Evolutionary conservation across 2,113 vertebrate genomes (phyloP).

Genomic region (Atherinomorus stipes): DNA sequence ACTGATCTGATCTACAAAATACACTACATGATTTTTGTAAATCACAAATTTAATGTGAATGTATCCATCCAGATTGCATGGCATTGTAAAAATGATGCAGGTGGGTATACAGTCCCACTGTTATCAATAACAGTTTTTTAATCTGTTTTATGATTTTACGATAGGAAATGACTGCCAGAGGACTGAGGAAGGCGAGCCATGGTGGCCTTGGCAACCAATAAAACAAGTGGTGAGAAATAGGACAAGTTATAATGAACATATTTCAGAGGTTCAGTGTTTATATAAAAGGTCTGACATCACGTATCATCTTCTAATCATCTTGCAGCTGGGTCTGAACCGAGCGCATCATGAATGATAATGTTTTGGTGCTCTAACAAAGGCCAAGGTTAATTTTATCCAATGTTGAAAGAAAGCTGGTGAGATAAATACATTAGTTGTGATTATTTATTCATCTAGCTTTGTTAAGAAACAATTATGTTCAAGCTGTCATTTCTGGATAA

Average conservation of each 20-base stretch:
- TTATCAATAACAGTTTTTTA: conserved; percentile 10
- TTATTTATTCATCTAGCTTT: conserved; percentile 8
- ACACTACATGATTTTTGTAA: no score
- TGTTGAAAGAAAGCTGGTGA: neutral
- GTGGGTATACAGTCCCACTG: neutral
- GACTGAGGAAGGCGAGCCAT: neutral
- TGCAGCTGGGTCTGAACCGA: conserved; percentile 2
- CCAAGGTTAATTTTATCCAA: conserved; percentile 10
- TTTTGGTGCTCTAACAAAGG: neutral
- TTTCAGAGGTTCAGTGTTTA: neutral
- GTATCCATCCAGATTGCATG: neutral
- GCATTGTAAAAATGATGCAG: neutral
- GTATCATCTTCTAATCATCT: neutral
- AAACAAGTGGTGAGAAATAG: conserved; percentile 3
- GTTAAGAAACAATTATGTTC: neutral
- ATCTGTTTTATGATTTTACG: conserved; percentile 23
- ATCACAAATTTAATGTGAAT: neutral
- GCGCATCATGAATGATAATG: neutral
- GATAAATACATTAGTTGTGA: neutral
- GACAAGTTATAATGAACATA: neutral
- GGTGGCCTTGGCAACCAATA: conserved; percentile 10
- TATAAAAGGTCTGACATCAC: neutral
- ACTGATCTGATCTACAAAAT: no score
- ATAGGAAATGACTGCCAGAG: conserved; percentile 19
- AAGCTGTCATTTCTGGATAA: neutral